Conservation (phyloP, 1,140 invertebrate genomes). For the Lepidurus couesii region DNA sequence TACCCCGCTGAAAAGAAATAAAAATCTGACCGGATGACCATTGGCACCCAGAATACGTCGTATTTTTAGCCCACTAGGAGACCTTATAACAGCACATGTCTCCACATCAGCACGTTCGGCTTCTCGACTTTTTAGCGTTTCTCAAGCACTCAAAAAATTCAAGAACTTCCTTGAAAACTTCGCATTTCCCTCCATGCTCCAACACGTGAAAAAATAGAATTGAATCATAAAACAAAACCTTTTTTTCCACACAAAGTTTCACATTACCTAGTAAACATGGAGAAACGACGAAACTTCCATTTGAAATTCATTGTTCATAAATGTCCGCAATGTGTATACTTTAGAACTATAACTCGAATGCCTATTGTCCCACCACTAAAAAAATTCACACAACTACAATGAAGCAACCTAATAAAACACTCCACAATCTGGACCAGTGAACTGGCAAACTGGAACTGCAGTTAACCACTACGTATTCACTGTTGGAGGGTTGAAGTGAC, state of each 20-base stretch:
- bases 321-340: not conserved
- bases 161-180: constrained; percentile 7
- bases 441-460: no score
- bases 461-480: no score
- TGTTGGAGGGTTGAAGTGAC: no score
- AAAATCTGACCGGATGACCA: constrained; percentile 8
- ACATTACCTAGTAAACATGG: not conserved
- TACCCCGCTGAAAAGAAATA: not conserved
- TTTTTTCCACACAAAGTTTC: no score
- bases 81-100: constrained; percentile 22
- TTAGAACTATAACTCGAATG: not conserved
- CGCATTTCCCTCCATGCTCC: not conserved
- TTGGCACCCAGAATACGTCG: not conserved
- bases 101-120: constrained; percentile 8
- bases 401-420: not conserved
- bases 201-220: not conserved
- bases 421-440: no score
- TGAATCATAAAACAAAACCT: not conserved
- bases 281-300: constrained; percentile 1
- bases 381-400: not conserved
- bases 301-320: constrained; percentile 6
- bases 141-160: not conserved
- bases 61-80: constrained; percentile 10
- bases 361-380: not conserved
- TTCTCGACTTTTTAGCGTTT: not conserved